Conservation (phyloP, 2,113 vertebrate species). For the Marmota monax region DNA sequence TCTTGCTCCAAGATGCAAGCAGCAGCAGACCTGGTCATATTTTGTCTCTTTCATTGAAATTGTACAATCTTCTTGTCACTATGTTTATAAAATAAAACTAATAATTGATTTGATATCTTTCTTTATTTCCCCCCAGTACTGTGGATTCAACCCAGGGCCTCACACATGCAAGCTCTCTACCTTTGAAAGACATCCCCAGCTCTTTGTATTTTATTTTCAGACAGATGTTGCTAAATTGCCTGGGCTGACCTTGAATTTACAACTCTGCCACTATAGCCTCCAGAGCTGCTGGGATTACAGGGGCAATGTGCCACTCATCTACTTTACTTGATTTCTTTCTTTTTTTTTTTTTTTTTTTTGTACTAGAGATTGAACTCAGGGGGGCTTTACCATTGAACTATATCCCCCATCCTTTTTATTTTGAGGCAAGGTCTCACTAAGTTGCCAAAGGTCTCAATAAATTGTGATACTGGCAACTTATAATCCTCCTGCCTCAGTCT, state of each 20-base stretch:
- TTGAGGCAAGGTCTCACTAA: neutral
- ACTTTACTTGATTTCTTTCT: too few relatives aligned
- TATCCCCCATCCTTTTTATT: neutral
- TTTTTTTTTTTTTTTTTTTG: too few relatives aligned
- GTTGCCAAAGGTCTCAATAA: neutral
- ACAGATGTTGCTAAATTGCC: neutral
- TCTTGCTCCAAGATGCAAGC: neutral
- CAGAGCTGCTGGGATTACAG: neutral
- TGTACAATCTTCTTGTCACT: slow-evolving; percentile 50
- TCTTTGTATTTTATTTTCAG: neutral
- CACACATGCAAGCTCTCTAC: neutral
- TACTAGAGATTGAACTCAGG: too few relatives aligned
- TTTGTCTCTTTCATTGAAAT: slow-evolving; percentile 20
- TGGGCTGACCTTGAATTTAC: neutral
- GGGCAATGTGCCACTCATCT: too few relatives aligned
- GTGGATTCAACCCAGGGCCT: neutral
- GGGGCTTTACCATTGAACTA: neutral
- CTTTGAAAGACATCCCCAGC: neutral
- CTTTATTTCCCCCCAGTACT: neutral
- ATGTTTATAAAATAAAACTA: slow-evolving; percentile 64
- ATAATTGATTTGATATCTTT: neutral
- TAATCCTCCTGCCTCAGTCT: neutral
- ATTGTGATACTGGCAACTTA: neutral
- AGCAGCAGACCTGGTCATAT: neutral
- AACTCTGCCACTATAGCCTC: neutral